Percentiles rank a stretch among this genome's conserved stretches.
phyloP scores from a whole-genome alignment of 2,797 vertebrate species.

The Acanthurus lineatus region DNA sequence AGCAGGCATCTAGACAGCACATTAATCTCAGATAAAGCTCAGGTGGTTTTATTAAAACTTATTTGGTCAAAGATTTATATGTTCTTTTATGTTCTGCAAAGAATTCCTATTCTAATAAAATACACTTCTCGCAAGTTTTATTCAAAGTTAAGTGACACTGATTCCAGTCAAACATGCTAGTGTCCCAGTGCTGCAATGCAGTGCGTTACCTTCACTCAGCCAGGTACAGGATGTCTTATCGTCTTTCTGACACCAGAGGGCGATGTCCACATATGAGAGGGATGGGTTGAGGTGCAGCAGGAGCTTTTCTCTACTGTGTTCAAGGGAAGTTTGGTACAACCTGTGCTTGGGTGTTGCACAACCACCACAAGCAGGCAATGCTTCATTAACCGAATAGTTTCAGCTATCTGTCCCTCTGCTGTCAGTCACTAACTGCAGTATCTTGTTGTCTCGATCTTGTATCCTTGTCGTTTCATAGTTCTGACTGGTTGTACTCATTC shows the following conservation, averaged over 20 bases:
- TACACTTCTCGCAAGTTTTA: constrained; percentile 20
- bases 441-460: constrained; percentile 10
- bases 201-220: constrained; percentile 66
- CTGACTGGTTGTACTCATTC: too few relatives aligned
- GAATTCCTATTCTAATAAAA: not conserved
- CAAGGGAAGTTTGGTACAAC: constrained; percentile 6
- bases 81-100: constrained; percentile 3
- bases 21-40: constrained; percentile 4
- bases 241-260: constrained; percentile 79
- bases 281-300: not conserved
- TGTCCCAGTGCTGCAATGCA: constrained; percentile 84
- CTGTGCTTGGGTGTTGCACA: not conserved
- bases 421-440: not conserved
- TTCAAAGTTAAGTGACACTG: constrained; percentile 44
- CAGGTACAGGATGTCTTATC: constrained; percentile 38
- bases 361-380: not conserved
- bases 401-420: not conserved
- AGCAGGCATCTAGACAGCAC: constrained; percentile 27
- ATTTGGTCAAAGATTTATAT: not conserved
- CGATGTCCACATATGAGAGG: constrained; percentile 61
- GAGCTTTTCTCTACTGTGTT: constrained; percentile 2
- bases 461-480: not conserved
- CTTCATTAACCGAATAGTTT: not conserved
- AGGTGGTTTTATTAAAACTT: constrained; percentile 9
- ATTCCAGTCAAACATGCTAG: constrained; percentile 57